Evolutionary conservation across 2,113 vertebrate species (phyloP), one percentile per base, ranked within the genome.

Genomic region (Theristicus caerulescens): DNA sequence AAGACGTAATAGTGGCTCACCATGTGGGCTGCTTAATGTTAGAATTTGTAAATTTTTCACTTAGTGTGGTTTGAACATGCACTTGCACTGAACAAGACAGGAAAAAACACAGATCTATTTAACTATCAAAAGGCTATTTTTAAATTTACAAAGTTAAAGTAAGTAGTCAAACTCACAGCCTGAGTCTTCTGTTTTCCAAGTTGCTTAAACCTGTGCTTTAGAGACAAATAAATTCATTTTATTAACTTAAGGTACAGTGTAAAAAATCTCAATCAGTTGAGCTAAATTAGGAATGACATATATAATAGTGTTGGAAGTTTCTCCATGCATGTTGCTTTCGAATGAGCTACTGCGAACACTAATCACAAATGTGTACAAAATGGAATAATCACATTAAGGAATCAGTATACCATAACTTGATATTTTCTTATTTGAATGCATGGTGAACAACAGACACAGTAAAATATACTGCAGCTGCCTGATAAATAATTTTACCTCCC

Each of bases 321-420:
- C 74, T 80, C 24, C n/a, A 29, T 59, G 52, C 52, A 62, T 8
- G 1, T 69, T 96, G 38, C 44, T 93, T 93, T 89, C 3, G 19
- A 70, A 87, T 64, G 32, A 88, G 54, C 29, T 55, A 32, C 27
- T 78, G 36, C 32, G 59, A 88, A 78, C 34, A 65, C 81, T 77
- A 84, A 88, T 90, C 78, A 91, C 16, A 86, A 93, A 86, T 64
- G 29, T 88, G 27, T 95, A 83, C n/a, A 88, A 94, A 94, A 91
- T 7, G 51, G 26, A 86, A 92, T 76, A 86, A 89, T 79, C 3
- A 0, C 44, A 93, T 96, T 93, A 94, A 88, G 55, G 54, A 95
- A 73, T 59, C 71, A 64, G 34, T 82, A 65, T 49, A 65, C 19
- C 52, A 51, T 69, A 92, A 38, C 40, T 38, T 36, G 16, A 8